These are phyloP conservation scores for Panulirus ornatus DNA, from an alignment of 1,140 invertebrate genomes.

Conservation along the genomic window DNA sequence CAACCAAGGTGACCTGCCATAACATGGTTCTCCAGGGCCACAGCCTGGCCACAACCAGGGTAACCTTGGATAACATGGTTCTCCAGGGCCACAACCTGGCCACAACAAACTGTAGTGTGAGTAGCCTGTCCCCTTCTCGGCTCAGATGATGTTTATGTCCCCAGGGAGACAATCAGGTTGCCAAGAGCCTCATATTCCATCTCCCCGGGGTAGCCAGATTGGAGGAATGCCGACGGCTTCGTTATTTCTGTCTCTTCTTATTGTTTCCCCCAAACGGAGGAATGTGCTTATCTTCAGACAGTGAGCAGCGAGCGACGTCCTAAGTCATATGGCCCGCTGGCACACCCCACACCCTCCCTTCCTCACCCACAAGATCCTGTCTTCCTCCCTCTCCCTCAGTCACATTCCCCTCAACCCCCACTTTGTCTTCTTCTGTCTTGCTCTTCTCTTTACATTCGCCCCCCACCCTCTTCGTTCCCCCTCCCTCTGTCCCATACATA, in stretches of 20 bases:
- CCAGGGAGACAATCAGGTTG: neutral
- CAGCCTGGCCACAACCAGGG: too few species aligned
- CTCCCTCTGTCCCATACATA: neutral
- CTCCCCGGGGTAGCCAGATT: slow-evolving; percentile 26
- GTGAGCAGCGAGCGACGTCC: slow-evolving; percentile 34
- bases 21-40: too few species aligned
- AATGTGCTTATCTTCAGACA: slow-evolving; percentile 61
- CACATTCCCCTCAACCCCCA: neutral
- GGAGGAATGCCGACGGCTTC: slow-evolving; percentile 51
- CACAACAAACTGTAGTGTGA: too few species aligned
- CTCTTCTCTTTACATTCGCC: neutral
- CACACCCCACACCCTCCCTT: slow-evolving; percentile 10
- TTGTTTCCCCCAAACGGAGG: slow-evolving; percentile 61
- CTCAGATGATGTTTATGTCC: too few species aligned
- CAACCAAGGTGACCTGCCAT: too few species aligned
- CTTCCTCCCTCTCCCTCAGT: too few species aligned
- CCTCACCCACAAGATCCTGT: neutral
- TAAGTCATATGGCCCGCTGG: slow-evolving; percentile 19
- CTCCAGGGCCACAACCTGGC: too few species aligned
- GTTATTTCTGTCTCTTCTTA: slow-evolving; percentile 68
- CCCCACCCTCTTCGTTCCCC: neutral
- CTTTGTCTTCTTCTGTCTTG: neutral
- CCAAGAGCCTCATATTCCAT: slow-evolving; percentile 49
- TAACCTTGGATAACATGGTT: too few species aligned
- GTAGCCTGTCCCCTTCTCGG: too few species aligned